Percentiles rank a stretch among this genome's conserved stretches.
These are phyloP conservation scores for Esox masquinongy DNA, from an alignment of 2,797 vertebrate genomes.

Conservation along the genomic window DNA sequence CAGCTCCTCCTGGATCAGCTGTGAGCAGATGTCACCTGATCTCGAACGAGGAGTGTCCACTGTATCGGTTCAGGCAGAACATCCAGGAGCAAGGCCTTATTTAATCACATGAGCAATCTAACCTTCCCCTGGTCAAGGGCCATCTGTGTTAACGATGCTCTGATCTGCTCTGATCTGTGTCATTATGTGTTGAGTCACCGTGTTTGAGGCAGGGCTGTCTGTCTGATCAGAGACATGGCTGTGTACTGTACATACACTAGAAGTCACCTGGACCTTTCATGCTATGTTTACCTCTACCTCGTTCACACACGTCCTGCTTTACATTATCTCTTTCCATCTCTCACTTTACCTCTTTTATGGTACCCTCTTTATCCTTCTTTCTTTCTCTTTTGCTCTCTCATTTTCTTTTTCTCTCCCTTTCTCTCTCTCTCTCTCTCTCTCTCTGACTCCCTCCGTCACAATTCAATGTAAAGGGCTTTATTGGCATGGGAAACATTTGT, in stretches of 20 bases:
- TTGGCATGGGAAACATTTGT: no score
- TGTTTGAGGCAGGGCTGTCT: constrained; percentile 57
- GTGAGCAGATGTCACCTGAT: constrained; percentile 35
- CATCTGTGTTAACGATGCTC: constrained; percentile 57
- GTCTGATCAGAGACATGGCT: constrained; percentile 48
- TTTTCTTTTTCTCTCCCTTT: constrained; percentile 1
- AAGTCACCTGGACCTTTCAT: constrained; percentile 68
- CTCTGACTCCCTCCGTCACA: not conserved
- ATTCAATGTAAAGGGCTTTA: no score
- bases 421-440: not conserved
- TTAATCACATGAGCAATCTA: constrained; percentile 43
- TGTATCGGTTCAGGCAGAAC: constrained; percentile 2
- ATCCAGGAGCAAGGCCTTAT: constrained; percentile 35
- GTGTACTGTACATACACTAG: not conserved
- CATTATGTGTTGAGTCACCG: constrained; percentile 58
- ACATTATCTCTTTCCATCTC: no score
- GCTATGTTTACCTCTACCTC: no score
- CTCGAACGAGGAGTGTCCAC: not conserved
- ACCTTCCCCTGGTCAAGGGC: constrained; percentile 56
- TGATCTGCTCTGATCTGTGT: constrained; percentile 40
- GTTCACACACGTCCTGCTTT: no score
- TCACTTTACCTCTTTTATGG: no score
- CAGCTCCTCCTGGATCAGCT: constrained; percentile 33
- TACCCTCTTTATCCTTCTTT: constrained; percentile 60
- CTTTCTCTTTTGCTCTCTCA: not conserved